Base-by-base conservation (phyloP, 2,888 invertebrate genomes). In the Leptothorax acervorum region DNA sequence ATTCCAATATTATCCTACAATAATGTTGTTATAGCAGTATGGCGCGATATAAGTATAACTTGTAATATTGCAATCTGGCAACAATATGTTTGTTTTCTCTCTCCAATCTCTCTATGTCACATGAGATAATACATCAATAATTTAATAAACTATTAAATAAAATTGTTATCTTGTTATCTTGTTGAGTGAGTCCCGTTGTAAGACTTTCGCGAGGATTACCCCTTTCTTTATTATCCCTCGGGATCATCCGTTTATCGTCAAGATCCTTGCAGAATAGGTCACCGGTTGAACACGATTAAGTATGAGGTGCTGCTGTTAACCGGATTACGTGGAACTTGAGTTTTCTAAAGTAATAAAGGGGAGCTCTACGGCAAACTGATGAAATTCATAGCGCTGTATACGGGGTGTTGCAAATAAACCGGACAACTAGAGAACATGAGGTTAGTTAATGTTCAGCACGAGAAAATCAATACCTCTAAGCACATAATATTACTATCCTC, bases 201-300 rank as follows among this genome's bases (percentile, higher is more conserved):
- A 75, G 79, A 71, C 76, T 85, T 68, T 62, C 39, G 35, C 51
- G 28, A 71, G 42, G 28, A 79, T 81, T 81, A 71, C 28, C 48
- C 4, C 45, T 12, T 78, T 60, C 39, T 79, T 79, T 81, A 81
- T 71, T 81, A 81, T 71, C 39, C 60, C 12, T 18, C 28, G 39
- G 11, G 48, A 81, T 81, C 48, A 89, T 88, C 75, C 88, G 66
- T 88, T 89, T 88, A 89, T 86, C 71, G 82, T 85, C 68, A 81
- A 63, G 63, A 70, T 45, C 23, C 31, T 35, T 55, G 39, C 31
- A 81, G 76, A 85, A 81, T 65, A 76, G 73, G 76, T 28, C 51
- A 76, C 71, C 51, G 73, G 82, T 79, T 79, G 73, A 87, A 89
- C 83, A 88, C 85, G 88, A 86, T 89, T 89, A 89, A 87, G 85